Evolutionary conservation across 2,113 vertebrate species (phyloP), one percentile per base, ranked within the genome.

Genomic region (Bungarus multicinctus): DNA sequence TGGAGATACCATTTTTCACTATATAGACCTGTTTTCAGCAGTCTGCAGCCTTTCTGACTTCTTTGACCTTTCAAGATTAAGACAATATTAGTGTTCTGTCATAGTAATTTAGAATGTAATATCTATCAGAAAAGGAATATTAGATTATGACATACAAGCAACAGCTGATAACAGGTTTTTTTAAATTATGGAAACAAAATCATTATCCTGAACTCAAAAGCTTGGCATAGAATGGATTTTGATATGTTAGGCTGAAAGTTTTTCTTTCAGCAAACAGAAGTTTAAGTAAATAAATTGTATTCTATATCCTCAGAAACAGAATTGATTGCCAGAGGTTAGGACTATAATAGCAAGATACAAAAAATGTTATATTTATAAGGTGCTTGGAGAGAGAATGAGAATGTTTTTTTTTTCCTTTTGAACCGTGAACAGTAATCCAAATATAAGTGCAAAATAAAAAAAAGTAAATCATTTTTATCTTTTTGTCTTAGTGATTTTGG

Each of bases 261-360:
- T 96, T 95, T 94, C 94, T 96, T 93, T 95, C 95, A 95, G 92
- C 92, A 97, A 96, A 96, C 94, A 94, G 95, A 96, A 97, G 96
- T 54, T 54, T 89, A 93, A 97, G 95, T 97, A 96, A 94, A 96
- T 97, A 96, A 95, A 97, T 97, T 94, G 89, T 90, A 89, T 94
- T 96, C 95, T 20, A 54, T 58, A 55, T 96, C 89, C 90, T 94
- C 94, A 95, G 95, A 96, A 97, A 96, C 25, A 25, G 86, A 97
- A 95, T 94, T 95, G 89, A 90, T 95, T 3, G 34, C 88, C 93
- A 55, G 81, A 96, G 93, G 94, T 95, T 92, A 95, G 57, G 2
- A 16, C n/a, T 94, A 23, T 90, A 53, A 92, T 60, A 25, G 47
- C 85, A 94, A 95, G 55, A 85, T 60, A 93, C 9, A 87, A 0